Base-by-base conservation (phyloP, 2,797 vertebrate genomes). In the Enteromius fasciolatus region DNA sequence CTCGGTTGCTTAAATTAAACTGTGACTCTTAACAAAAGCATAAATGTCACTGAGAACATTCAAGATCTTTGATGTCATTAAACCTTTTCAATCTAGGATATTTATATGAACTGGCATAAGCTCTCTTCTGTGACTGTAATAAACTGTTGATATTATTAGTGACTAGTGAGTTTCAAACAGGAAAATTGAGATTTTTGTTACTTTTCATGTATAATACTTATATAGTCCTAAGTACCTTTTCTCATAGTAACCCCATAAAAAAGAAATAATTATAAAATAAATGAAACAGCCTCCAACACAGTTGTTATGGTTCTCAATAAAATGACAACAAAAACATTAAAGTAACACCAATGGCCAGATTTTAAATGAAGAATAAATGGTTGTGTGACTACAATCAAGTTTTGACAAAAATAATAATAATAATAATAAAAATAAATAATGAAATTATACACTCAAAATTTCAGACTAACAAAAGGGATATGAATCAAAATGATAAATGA, bases 11-110 rank as follows among this genome's bases (percentile, higher is more conserved):
- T 63, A 64, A 74, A 81, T 73, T 72, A 81, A 73, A 73, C 79
- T 36, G 12, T 63, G 79, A 73, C 79, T 63, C 25, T 17, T 25
- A 63, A 63, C 68, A 81, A 73, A 73, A 52, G 57, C 79, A 36
- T 48, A 48, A 46, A 69, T 78, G 46, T 44, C 28, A 52, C 48
- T 5, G 44, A 73, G 69, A 73, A 81, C 79, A 50, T 81, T 81
- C 79, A 73, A 61, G 41, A 63, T 48, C 79, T 63, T 48, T 73
- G 67, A 80, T 80, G 54, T 73, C 54, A 80, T 46, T 48, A 36
- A 59, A 17, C 20, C 20, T 36, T 61, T 50, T 81, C 1, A 50
- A 31, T 73, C 28, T 50, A 4, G 44, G 28, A 80, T 48, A 61
- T 80, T 23, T 80, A 80, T 74, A 28, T 59, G 23, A 44, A 23